Evolutionary conservation across 2,888 invertebrate species (phyloP), one percentile per base, ranked within the genome.

Genomic region (Coronaproctus castanopsis): DNA sequence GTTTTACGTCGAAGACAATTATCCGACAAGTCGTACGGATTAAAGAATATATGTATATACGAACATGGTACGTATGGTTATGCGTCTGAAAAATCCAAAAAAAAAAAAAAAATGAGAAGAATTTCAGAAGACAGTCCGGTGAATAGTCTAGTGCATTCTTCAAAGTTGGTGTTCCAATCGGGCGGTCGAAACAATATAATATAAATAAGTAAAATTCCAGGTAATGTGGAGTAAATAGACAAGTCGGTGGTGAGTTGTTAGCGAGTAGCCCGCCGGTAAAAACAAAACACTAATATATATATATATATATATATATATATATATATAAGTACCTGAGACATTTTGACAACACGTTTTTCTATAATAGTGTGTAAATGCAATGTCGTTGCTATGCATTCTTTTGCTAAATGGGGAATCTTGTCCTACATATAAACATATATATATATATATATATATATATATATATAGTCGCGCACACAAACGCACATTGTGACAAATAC

Each of bases 311-410:
- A n/a, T n/a, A n/a, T n/a, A n/a, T n/a, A n/a, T n/a, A n/a, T n/a
- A n/a, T n/a, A n/a, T n/a, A n/a, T n/a, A n/a, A n/a, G n/a, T n/a
- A n/a, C n/a, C 36, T 5, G 36, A 55, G 55, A 59, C 59, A 50
- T 58, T 55, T 59, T 59, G 59, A 59, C 55, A 59, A 59, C 55
- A 55, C 55, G 59, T 59, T 55, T 59, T 52, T 59, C 59, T 59
- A 59, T 59, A 59, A 59, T 55, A 54, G 59, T 59, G 59, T 59
- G 59, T 55, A 59, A 59, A 59, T 59, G 59, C 59, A 55, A 59
- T 5, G 36, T 36, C 19, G 23, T 54, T 50, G 59, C 52, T 50
- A 55, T 55, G 55, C 59, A 58, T 58, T 58, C 58, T 58, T 54
- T 58, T 54, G 58, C 58, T 58, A 58, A 58, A 58, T 58, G 58